Evolutionary conservation across 2,797 vertebrate species (phyloP), one percentile per base, ranked within the genome.

Genomic region (Enoplosus armatus): DNA sequence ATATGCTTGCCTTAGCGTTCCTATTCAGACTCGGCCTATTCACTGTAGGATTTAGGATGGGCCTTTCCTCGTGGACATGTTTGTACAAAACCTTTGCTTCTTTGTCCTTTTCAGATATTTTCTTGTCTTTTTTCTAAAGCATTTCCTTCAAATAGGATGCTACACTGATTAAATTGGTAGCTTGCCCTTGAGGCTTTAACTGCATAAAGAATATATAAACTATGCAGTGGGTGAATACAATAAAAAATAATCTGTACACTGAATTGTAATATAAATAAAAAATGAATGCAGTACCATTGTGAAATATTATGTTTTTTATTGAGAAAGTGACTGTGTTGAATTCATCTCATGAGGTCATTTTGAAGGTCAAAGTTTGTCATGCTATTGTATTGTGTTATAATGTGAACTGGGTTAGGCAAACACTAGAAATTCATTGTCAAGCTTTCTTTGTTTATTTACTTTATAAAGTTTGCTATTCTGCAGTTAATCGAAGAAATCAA

Each of bases 191-290:
- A 12, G 37, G 2, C 14, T 76, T 76, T 39, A 53, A 72, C 15
- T 8, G 24, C 29, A 85, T 75, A 27, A 71, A 58, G 29, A 73
- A 81, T 69, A 22, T 64, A 51, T 56, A 39, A 72, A 61, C 43
- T 41, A 31, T 24, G 37, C n/a, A 66, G 18, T 39, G 43, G 14
- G 16, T n/a, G 26, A n/a, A 33, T 41, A 67, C 16, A 61, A 35
- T 24, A 6, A 15, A 24, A 31, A 39, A 5, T 14, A 18, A 31
- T 48, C 24, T 48, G 24, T 33, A 20, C 10, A 24, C 9, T 58
- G 29, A 50, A 35, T 41, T 48, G 31, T 15, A 64, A 43, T 14
- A 43, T 6, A 16, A 41, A 22, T 47, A 33, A 11, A 31, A 11
- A 31, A 10, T 58, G 9, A 60, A 15, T 11, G 4, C 20, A 26